Percentiles rank a stretch among this genome's conserved stretches.
These are phyloP conservation scores for Coracopsis vasa DNA, from an alignment of 2,113 vertebrate species.

Conservation along the genomic window DNA sequence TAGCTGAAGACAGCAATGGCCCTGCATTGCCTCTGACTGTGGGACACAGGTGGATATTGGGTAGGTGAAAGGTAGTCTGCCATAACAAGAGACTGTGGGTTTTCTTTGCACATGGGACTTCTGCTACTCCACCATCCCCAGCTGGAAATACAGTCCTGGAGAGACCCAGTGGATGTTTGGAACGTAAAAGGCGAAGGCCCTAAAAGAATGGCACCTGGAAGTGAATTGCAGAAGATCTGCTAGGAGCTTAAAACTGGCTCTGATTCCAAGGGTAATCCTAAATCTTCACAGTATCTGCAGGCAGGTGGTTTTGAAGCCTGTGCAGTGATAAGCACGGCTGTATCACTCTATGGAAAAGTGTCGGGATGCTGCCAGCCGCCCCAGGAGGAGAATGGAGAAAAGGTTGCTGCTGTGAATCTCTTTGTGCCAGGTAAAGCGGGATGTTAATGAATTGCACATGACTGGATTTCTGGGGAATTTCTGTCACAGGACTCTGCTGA, in stretches of 20 bases:
- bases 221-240: not conserved
- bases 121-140: not conserved
- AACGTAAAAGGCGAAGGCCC: not conserved
- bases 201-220: not conserved
- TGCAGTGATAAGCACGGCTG: not conserved
- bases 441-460: not conserved
- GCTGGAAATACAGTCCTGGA: not conserved
- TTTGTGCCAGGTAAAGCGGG: not conserved
- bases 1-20: not conserved
- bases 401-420: not conserved
- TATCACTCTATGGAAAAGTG: not conserved
- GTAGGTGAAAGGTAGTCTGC: not conserved
- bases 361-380: not conserved
- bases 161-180: not conserved
- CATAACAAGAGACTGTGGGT: rapidly evolving
- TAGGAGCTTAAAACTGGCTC: not conserved
- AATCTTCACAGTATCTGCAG: not conserved
- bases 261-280: not conserved
- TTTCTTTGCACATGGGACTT: rapidly evolving
- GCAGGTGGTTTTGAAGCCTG: not conserved
- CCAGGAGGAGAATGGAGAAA: not conserved
- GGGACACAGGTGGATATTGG: rapidly evolving
- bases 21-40: rapidly evolving
- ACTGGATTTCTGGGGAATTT: not conserved
- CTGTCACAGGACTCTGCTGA: not conserved